Base-by-base conservation (phyloP, 2,888 invertebrate genomes). In the Rhamphomyia laevipes region DNA sequence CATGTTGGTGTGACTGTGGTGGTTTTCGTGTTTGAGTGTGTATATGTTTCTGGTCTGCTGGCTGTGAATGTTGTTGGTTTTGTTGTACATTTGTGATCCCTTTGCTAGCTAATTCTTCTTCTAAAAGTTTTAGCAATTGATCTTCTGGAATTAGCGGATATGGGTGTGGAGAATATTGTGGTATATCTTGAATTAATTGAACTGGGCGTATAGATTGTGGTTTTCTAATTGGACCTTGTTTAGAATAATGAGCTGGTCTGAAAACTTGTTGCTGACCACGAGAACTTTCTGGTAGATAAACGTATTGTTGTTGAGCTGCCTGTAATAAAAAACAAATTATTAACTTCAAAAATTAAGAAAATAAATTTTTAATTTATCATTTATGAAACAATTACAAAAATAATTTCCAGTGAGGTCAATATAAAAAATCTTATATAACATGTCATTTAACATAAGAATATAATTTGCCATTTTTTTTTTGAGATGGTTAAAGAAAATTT, bases 141-240 rank as follows among this genome's bases (percentile, higher is more conserved):
- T 68, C 67, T 50, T 68, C 67, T 13, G 66, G 66, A 53, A 67
- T 61, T n/a, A 66, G 57, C 51, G 66, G 66, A 50, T 64, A 67
- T 12, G 59, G 64, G 43, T 59, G 58, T 18, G 31, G 43, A 5
- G 45, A 31, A 15, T 43, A 43, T 38, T 43, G 43, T 45, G 41
- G 48, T 15, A 43, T 17, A 17, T 42, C 42, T 27, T 23, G 42
- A 9, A n/a, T 13, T 15, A 37, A 46, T 23, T 37, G 46, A 6
- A 16, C 38, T 38, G 18, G 21, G 23, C 37, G 46, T 21, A 23
- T 13, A 44, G 44, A 6, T 27, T 18, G 43, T n/a, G 12, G 10
- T 21, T 21, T 43, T 43, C 17, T 17, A n/a, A 15, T 11, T 17
- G 9, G 38, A 17, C 15, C 38, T 40, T 40, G 40, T 13, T 18